Conservation (phyloP, 1,140 invertebrate genomes). For the Oncopodura yosiiana region DNA sequence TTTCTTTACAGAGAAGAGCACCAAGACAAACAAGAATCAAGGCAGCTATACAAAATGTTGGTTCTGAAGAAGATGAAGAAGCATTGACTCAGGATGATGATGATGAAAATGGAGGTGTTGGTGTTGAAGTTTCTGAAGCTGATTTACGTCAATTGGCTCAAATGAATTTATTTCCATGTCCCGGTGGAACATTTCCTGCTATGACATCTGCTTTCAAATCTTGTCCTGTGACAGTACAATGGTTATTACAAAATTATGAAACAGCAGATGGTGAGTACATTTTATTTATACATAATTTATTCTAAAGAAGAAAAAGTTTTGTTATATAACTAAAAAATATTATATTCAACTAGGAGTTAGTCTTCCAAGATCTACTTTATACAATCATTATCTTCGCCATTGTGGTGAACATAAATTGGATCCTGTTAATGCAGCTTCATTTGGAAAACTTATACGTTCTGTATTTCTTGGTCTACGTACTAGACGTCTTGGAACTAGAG, state of each 20-base stretch:
- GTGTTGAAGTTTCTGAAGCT: slow-evolving; percentile 4
- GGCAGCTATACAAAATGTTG: too few relatives aligned
- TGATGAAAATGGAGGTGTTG: too few relatives aligned
- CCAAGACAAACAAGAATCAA: too few relatives aligned
- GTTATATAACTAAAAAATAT: too few relatives aligned
- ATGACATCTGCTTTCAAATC: slow-evolving; percentile 14
- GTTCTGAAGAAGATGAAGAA: not conserved
- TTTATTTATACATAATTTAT: too few relatives aligned
- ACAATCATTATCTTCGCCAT: slow-evolving; percentile 91
- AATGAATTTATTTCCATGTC: slow-evolving; percentile 7
- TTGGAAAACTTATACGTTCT: slow-evolving; percentile 95
- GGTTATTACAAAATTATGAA: slow-evolving; percentile 97
- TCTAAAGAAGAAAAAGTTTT: too few relatives aligned
- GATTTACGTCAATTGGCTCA: slow-evolving; percentile 4
- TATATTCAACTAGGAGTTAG: too few relatives aligned
- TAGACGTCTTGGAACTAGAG: slow-evolving; percentile 84
- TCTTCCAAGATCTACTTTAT: slow-evolving; percentile 87
- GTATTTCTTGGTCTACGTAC: slow-evolving; percentile 94
- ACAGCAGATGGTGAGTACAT: too few relatives aligned
- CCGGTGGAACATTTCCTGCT: slow-evolving; percentile 3
- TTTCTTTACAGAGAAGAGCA: too few relatives aligned
- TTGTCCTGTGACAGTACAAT: slow-evolving; percentile 49
- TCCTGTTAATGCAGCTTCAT: slow-evolving; percentile 96
- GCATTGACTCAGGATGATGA: not conserved
- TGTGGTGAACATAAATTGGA: slow-evolving; percentile 90